A percentile compares a stretch with the other conserved stretches of the same genome.
Evolutionary conservation across 1,140 invertebrate genomes (phyloP).

Genomic region (Drosophila orosa): DNA sequence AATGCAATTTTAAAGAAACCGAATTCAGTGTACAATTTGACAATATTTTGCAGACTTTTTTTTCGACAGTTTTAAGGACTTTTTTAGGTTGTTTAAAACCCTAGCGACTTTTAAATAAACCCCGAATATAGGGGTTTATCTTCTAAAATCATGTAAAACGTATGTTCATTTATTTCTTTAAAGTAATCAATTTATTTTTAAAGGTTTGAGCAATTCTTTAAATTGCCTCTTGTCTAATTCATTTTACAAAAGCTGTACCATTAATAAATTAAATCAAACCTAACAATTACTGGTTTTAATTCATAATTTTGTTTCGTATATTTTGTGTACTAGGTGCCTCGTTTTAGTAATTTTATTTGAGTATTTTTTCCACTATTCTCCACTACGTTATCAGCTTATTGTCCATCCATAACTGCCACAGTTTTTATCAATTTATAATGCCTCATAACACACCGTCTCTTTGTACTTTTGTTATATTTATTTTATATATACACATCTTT

Average conservation of each 20-base stretch:
- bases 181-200: too few relatives aligned
- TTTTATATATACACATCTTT: background rate
- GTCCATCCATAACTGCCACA: constrained; percentile 10
- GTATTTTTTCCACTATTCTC: background rate
- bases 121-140: too few relatives aligned
- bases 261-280: background rate
- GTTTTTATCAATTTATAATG: constrained; percentile 16
- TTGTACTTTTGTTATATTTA: constrained; percentile 1
- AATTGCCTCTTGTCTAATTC: background rate
- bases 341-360: background rate
- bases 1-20: too few relatives aligned
- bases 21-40: too few relatives aligned
- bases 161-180: too few relatives aligned
- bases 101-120: too few relatives aligned
- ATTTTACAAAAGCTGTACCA: background rate
- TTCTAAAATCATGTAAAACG: too few relatives aligned
- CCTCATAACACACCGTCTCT: background rate
- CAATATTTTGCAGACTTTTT: too few relatives aligned
- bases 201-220: background rate
- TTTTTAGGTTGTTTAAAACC: too few relatives aligned
- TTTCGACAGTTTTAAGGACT: too few relatives aligned
- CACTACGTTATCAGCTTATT: background rate
- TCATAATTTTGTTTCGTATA: background rate
- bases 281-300: background rate
- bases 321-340: background rate